Percentiles rank a stretch among this genome's conserved stretches.
Conservation (phyloP, 2,797 vertebrate species). For the Sebastes vulpes region DNA sequence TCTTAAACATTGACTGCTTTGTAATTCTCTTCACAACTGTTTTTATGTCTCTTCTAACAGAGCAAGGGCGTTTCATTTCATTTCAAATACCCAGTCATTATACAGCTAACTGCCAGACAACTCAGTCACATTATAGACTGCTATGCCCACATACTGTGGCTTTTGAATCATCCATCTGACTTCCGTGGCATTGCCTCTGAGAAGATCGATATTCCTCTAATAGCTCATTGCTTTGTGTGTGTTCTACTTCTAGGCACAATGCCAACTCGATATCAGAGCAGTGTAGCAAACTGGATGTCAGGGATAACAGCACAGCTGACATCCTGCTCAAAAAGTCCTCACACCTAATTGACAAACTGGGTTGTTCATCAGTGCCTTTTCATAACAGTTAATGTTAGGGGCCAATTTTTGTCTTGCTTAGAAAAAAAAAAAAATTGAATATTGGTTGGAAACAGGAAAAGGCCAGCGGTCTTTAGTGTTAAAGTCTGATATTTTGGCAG, state of each 20-base stretch:
- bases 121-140: conserved; percentile 30
- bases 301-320: conserved; percentile 16
- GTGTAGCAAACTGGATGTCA: conserved; percentile 21
- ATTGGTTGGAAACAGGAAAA: not conserved
- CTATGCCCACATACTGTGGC: conserved; percentile 30
- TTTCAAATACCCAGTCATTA: not conserved
- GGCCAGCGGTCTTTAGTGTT: not conserved
- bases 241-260: conserved; percentile 45
- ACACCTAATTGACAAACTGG: not conserved
- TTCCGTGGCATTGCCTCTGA: conserved; percentile 32
- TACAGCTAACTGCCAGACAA: not conserved
- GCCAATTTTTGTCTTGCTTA: not conserved
- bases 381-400: not conserved
- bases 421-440: not conserved
- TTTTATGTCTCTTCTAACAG: not conserved
- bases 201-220: conserved; percentile 69
- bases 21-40: not conserved
- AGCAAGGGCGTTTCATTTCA: not conserved
- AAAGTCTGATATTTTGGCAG: not conserved
- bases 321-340: not conserved
- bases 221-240: conserved; percentile 50
- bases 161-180: conserved; percentile 51
- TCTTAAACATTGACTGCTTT: not conserved
- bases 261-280: conserved; percentile 47
- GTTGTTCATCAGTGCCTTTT: not conserved